These are phyloP conservation scores for Cryptotis parvus DNA, from an alignment of 2,113 vertebrate species.

Conservation along the genomic window DNA sequence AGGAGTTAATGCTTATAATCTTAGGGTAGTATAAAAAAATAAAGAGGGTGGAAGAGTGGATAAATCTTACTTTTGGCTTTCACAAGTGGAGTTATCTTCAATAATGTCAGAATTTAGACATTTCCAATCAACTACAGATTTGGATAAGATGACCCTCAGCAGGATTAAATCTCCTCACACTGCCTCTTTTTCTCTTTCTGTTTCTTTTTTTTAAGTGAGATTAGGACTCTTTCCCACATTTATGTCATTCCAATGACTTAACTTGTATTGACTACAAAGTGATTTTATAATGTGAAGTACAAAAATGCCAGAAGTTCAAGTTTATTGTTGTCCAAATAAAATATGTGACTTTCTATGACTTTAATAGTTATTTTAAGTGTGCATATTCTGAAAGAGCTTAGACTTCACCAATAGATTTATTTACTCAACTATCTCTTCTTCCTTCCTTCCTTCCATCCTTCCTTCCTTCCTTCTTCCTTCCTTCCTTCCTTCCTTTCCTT, in stretches of 20 bases:
- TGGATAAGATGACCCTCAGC: slow-evolving; percentile 83
- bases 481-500: no score
- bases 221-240: neutral
- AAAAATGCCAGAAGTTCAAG: slow-evolving; percentile 77
- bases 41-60: neutral
- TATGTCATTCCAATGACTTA: slow-evolving; percentile 77
- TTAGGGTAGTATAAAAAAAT: slow-evolving; percentile 28
- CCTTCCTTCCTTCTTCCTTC: no score
- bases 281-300: slow-evolving; percentile 83
- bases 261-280: slow-evolving; percentile 77
- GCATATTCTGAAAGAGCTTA: slow-evolving; percentile 74
- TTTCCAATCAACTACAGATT: slow-evolving; percentile 83
- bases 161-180: slow-evolving; percentile 67
- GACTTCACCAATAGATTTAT: slow-evolving; percentile 74
- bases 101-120: slow-evolving; percentile 80
- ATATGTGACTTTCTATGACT: slow-evolving; percentile 74
- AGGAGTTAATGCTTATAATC: slow-evolving; percentile 68
- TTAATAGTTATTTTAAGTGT: slow-evolving; percentile 73
- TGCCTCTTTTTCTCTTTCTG: slow-evolving; percentile 18
- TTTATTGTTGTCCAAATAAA: slow-evolving; percentile 81
- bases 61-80: slow-evolving; percentile 70
- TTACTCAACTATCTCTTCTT: slow-evolving; percentile 61
- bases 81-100: slow-evolving; percentile 81
- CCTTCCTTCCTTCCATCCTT: neutral
- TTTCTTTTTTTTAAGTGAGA: slow-evolving; percentile 80